These are phyloP conservation scores for Sakesphorus luctuosus DNA, from an alignment of 2,113 vertebrate genomes.

Conservation along the genomic window DNA sequence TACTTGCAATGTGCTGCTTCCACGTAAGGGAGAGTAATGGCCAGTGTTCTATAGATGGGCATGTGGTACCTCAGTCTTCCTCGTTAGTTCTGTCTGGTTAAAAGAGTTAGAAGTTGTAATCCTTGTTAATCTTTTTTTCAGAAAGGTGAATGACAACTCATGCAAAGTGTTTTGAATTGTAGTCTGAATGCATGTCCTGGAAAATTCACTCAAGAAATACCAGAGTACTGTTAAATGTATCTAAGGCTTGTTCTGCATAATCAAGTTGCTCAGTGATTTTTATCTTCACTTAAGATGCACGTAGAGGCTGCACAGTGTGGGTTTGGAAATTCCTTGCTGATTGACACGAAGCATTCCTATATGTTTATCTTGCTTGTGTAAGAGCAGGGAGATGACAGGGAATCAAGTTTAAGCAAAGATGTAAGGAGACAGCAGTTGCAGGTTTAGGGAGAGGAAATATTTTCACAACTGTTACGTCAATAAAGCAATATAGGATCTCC, in stretches of 20 bases:
- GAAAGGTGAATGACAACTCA: neutral
- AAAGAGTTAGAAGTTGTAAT: neutral
- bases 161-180: neutral
- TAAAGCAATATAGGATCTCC: neutral
- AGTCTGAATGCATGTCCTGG: accelerated
- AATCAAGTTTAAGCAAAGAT: neutral
- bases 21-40: neutral
- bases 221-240: neutral
- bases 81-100: neutral
- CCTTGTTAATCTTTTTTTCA: neutral
- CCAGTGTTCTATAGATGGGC: neutral
- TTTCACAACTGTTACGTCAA: neutral
- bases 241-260: neutral
- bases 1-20: neutral
- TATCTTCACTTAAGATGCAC: neutral
- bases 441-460: neutral
- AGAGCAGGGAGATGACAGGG: neutral
- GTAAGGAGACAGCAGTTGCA: neutral
- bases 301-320: neutral
- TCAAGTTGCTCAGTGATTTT: neutral
- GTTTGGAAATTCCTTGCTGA: neutral
- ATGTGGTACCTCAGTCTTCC: neutral
- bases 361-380: neutral
- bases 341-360: neutral
- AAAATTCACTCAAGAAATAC: neutral